Percentiles rank a stretch among this genome's conserved stretches.
Conservation (phyloP, 2,797 vertebrate species). For the Sebastes cheni region DNA sequence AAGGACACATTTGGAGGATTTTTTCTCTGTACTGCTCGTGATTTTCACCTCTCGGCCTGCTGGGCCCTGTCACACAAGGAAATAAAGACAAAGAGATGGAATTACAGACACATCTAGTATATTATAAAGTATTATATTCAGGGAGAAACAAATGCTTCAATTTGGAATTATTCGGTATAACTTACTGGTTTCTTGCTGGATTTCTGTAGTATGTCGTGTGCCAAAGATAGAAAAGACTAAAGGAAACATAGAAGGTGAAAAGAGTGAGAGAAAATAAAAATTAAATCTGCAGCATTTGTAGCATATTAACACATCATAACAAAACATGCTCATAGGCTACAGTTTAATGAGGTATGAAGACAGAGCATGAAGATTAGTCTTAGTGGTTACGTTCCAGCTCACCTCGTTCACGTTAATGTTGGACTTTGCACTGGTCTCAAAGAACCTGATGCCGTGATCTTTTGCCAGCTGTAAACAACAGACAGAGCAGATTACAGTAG, state of each 20-base stretch:
- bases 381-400: slow-evolving; percentile 33
- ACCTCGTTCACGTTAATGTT: slow-evolving; percentile 95
- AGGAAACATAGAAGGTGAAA: not conserved
- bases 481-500: slow-evolving; percentile 7
- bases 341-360: not conserved
- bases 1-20: slow-evolving; percentile 82
- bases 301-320: not conserved
- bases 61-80: slow-evolving; percentile 58
- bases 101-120: not conserved
- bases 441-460: slow-evolving; percentile 92
- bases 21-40: slow-evolving; percentile 79
- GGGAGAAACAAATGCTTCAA: not conserved
- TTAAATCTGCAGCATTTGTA: not conserved
- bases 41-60: slow-evolving; percentile 82
- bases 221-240: slow-evolving; percentile 89
- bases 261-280: not conserved
- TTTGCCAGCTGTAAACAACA: slow-evolving; percentile 85
- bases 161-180: not conserved
- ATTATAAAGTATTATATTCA: not conserved
- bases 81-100: not conserved
- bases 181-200: slow-evolving; percentile 83
- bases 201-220: slow-evolving; percentile 89
- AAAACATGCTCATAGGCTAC: not conserved
- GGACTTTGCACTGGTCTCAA: slow-evolving; percentile 95
- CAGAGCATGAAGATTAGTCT: not conserved